Evolutionary conservation across 2,113 vertebrate genomes (phyloP).

Genomic region (Vulpes ferrilata): DNA sequence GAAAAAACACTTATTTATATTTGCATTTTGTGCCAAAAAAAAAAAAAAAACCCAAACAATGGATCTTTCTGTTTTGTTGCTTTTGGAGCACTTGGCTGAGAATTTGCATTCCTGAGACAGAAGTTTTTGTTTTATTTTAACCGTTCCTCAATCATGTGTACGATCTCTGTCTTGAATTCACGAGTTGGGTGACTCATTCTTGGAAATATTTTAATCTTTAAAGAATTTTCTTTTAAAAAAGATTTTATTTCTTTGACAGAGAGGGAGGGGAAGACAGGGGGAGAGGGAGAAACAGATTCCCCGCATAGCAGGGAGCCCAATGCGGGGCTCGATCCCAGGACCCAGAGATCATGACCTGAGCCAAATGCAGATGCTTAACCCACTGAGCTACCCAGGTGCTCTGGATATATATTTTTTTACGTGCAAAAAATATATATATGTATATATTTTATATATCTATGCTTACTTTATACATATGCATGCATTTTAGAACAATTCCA

Average conservation of each 20-base stretch:
- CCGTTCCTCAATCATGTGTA: too few relatives aligned
- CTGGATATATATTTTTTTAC: not conserved
- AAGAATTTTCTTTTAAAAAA: not conserved
- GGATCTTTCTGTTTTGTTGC: not conserved
- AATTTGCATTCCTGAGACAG: accelerated
- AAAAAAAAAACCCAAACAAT: not conserved
- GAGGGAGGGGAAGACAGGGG: too few relatives aligned
- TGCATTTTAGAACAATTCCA: not conserved
- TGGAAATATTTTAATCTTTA: too few relatives aligned
- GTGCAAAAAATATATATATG: too few relatives aligned
- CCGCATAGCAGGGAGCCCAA: too few relatives aligned
- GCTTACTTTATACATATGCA: accelerated
- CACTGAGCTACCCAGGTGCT: too few relatives aligned
- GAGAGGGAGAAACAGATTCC: not conserved
- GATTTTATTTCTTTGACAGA: too few relatives aligned
- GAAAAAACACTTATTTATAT: not conserved
- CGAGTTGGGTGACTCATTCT: not conserved
- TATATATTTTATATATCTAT: too few relatives aligned
- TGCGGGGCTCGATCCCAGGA: too few relatives aligned
- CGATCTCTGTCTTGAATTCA: too few relatives aligned
- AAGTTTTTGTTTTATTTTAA: not conserved
- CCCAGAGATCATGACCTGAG: too few relatives aligned
- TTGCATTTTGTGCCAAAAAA: not conserved
- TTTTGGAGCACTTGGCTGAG: not conserved
- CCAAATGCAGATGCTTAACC: too few relatives aligned